phyloP scores from a whole-genome alignment of 2,797 vertebrate genomes.

The Ibycter americanus region DNA sequence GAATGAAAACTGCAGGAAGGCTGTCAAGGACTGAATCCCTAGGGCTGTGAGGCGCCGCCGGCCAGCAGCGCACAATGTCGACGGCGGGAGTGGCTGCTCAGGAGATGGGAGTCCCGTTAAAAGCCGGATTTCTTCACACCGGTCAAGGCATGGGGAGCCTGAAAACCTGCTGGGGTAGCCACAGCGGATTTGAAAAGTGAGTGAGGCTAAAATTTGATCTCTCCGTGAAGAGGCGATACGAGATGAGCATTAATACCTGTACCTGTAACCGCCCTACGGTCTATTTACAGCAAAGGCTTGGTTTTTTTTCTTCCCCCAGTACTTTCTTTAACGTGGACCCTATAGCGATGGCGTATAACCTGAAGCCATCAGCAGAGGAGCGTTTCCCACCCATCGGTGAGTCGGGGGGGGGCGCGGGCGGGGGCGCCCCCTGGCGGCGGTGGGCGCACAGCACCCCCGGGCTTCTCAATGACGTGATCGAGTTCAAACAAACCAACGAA shows the following conservation, averaged over 20 bases:
- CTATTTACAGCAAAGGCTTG: background rate
- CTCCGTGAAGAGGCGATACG: background rate
- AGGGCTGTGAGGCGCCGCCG: slow-evolving; percentile 77
- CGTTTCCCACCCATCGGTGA: slow-evolving; percentile 65
- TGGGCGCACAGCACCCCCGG: too few species aligned
- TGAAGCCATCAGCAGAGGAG: slow-evolving; percentile 71
- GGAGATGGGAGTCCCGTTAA: slow-evolving; percentile 88
- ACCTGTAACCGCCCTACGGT: background rate
- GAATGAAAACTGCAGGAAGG: slow-evolving; percentile 73
- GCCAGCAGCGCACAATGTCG: slow-evolving; percentile 86
- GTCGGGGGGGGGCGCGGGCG: too few species aligned
- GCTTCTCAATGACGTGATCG: accelerated
- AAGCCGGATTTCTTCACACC: slow-evolving; percentile 86
- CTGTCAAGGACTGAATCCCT: slow-evolving; percentile 73
- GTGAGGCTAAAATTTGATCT: slow-evolving; percentile 39
- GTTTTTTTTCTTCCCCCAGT: slow-evolving; percentile 68
- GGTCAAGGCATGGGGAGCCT: slow-evolving; percentile 86
- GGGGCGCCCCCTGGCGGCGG: too few species aligned
- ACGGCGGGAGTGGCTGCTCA: slow-evolving; percentile 91
- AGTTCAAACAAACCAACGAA: background rate
- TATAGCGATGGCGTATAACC: slow-evolving; percentile 79
- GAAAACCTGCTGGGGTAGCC: slow-evolving; percentile 85
- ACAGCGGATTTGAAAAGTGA: slow-evolving; percentile 86
- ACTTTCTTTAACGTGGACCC: slow-evolving; percentile 86
- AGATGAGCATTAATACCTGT: background rate